Conservation (phyloP, 1,140 invertebrate genomes). For the Sipha flava region DNA sequence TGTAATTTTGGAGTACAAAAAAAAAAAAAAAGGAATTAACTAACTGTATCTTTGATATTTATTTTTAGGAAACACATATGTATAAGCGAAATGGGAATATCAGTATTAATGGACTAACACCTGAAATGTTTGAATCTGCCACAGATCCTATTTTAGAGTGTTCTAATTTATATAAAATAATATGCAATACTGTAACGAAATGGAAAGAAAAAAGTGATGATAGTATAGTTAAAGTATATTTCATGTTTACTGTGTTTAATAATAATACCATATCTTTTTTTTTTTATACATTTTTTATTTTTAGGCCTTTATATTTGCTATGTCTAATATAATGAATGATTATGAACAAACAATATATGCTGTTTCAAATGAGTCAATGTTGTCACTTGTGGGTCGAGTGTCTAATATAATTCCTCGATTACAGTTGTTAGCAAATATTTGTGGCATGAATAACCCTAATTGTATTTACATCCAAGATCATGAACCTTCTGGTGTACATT, state of each 20-base stretch:
- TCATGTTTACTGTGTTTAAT: neutral
- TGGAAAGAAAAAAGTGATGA: neutral
- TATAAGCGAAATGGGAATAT: constrained; percentile 1
- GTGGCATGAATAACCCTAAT: neutral
- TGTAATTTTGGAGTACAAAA: no score
- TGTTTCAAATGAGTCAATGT: neutral
- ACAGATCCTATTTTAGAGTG: neutral
- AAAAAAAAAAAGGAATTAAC: no score
- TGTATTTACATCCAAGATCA: neutral
- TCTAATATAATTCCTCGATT: neutral
- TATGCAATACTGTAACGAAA: neutral
- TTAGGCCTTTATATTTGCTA: neutral
- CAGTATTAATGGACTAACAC: neutral
- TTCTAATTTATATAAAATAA: constrained; percentile 6
- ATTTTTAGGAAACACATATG: constrained; percentile 7
- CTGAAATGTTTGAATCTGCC: neutral
- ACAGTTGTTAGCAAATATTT: neutral
- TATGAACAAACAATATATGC: constrained; percentile 1
- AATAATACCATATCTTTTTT: neutral
- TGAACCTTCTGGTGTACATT: neutral
- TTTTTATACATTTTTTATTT: neutral
- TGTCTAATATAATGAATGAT: neutral
- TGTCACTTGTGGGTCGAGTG: neutral
- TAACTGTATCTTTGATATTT: neutral
- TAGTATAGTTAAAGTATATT: constrained; percentile 1